These are phyloP conservation scores for Tamandua tetradactyla DNA, from an alignment of 2,797 vertebrate genomes.

Conservation along the genomic window DNA sequence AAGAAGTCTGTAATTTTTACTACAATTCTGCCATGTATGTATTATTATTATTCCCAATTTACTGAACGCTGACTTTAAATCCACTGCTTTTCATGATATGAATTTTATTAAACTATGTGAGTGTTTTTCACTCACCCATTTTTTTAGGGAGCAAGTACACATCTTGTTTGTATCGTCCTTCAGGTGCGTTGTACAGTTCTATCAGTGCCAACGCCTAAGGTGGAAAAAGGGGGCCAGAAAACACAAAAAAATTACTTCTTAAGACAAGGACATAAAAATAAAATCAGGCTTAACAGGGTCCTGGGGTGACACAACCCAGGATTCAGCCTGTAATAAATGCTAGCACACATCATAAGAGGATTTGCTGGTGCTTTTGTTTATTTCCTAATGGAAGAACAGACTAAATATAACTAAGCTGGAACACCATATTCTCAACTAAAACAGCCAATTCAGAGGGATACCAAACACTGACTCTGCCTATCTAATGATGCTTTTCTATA, in stretches of 20 bases:
- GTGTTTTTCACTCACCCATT: slow-evolving; percentile 91
- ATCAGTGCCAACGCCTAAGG: slow-evolving; percentile 95
- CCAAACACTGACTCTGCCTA: background rate
- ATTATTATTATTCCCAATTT: background rate
- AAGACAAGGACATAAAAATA: background rate
- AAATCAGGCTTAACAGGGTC: background rate
- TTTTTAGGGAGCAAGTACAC: slow-evolving; percentile 99
- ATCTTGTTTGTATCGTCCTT: slow-evolving; percentile 98
- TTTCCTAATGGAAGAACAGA: slow-evolving; percentile 13
- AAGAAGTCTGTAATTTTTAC: background rate
- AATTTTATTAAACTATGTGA: background rate
- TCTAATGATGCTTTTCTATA: background rate
- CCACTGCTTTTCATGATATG: background rate
- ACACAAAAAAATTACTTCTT: background rate
- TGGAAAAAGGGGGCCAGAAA: slow-evolving; percentile 17
- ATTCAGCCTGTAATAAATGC: background rate
- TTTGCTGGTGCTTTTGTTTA: slow-evolving; percentile 19
- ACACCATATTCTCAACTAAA: slow-evolving; percentile 18
- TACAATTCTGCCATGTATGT: background rate
- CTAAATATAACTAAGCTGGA: slow-evolving; percentile 15
- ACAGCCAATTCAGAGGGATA: background rate
- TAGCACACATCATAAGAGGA: background rate
- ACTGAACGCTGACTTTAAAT: background rate
- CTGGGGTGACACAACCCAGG: background rate
- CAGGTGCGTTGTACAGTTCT: slow-evolving; percentile 97